Conservation (phyloP, 2,797 vertebrate genomes). For the Lepilemur ruficaudatus region DNA sequence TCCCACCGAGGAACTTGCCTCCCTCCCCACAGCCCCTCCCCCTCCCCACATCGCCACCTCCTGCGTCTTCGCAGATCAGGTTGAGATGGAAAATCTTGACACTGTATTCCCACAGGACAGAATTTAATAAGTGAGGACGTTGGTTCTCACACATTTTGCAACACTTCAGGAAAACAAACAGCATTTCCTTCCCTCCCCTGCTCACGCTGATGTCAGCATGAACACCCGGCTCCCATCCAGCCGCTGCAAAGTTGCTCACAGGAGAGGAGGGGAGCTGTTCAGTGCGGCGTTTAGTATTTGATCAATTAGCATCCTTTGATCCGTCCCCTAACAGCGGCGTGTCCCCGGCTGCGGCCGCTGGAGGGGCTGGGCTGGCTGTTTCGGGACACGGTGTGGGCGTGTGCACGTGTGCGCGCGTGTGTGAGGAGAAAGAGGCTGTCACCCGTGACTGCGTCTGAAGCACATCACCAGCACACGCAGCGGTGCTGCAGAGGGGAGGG, state of each 20-base stretch:
- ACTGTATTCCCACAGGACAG: conserved; percentile 59
- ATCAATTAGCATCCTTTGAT: conserved; percentile 64
- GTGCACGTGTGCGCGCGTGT: not conserved
- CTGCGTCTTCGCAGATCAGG: conserved; percentile 36
- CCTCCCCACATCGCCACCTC: not conserved
- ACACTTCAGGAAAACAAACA: conserved; percentile 76
- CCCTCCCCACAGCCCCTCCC: not conserved
- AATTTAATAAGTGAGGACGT: conserved; percentile 76
- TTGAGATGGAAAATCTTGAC: conserved; percentile 62
- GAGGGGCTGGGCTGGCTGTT: not conserved
- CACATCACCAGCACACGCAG: not conserved
- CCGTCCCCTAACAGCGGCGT: conserved; percentile 26
- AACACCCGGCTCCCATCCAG: conserved; percentile 40
- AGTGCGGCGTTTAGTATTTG: conserved; percentile 46
- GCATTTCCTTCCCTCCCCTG: conserved; percentile 24
- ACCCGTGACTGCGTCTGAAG: not conserved
- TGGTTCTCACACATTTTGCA: conserved; percentile 67
- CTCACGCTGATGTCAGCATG: conserved; percentile 36
- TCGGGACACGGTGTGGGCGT: not conserved
- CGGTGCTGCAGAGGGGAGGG: not conserved
- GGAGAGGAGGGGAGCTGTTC: conserved; percentile 44
- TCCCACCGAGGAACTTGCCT: not conserved
- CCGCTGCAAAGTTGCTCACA: not conserved
- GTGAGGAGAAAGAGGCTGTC: not conserved
- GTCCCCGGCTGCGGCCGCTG: not conserved